Percentiles rank a stretch among this genome's conserved stretches.
These are phyloP conservation scores for Melangyna quadrimaculata DNA, from an alignment of 2,888 invertebrate species.

Conservation along the genomic window DNA sequence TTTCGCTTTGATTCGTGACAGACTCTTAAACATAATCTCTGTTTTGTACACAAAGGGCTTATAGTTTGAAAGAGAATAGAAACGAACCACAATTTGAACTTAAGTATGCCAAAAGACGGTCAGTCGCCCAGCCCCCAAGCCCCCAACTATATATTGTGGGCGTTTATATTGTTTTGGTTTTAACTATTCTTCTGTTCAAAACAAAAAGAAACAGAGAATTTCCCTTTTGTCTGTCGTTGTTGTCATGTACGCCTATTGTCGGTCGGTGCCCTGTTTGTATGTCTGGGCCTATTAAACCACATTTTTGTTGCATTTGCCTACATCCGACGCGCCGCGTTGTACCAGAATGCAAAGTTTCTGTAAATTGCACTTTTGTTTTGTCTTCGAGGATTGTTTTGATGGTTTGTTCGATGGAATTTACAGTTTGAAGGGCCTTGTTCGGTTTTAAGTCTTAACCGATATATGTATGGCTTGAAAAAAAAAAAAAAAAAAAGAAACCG, in stretches of 20 bases:
- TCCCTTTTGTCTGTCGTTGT: slow-evolving; percentile 19
- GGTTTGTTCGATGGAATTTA: not conserved
- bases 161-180: slow-evolving; percentile 37
- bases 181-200: slow-evolving; percentile 1
- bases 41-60: slow-evolving; percentile 32
- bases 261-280: slow-evolving; percentile 41
- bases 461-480: not conserved
- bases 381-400: not conserved
- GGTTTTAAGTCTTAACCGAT: not conserved
- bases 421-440: not conserved
- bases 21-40: not conserved
- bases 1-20: not conserved
- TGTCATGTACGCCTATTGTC: not conserved
- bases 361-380: not conserved
- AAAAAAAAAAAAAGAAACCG: not conserved
- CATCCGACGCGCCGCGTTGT: slow-evolving; percentile 62
- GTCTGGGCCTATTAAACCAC: slow-evolving; percentile 67
- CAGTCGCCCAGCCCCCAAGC: not conserved
- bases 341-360: slow-evolving; percentile 18
- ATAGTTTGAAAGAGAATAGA: slow-evolving; percentile 25
- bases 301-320: slow-evolving; percentile 55
- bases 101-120: slow-evolving; percentile 61
- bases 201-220: not conserved
- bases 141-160: not conserved
- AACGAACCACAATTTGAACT: slow-evolving; percentile 46